Evolutionary conservation across 2,888 invertebrate genomes (phyloP).

Genomic region (Hirtodrosophila alboralis): DNA sequence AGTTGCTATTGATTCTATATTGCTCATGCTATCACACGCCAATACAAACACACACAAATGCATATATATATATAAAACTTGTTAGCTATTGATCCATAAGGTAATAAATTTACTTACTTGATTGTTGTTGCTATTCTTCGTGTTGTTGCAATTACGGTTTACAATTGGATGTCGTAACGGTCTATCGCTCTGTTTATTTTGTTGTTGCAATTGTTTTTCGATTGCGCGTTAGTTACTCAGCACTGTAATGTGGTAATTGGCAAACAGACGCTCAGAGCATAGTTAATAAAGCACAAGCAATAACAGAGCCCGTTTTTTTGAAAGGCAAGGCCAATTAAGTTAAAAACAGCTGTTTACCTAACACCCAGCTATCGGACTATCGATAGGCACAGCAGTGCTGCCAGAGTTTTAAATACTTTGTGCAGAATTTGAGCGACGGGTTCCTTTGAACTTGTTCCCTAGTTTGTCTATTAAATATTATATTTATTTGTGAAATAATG

Average conservation of each 20-base stretch:
- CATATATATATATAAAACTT: conserved; percentile 5
- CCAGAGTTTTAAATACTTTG: background rate
- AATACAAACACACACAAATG: conserved; percentile 20
- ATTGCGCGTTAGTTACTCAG: conserved; percentile 3
- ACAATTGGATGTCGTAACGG: conserved; percentile 40
- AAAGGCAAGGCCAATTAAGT: conserved; percentile 43
- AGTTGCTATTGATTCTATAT: conserved; percentile 19
- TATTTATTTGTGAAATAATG: too few relatives aligned
- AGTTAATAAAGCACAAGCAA: conserved; percentile 42
- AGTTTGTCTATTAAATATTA: too few relatives aligned
- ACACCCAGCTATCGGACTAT: conserved; percentile 3
- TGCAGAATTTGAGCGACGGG: background rate
- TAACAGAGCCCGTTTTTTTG: conserved; percentile 37
- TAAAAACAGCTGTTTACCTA: conserved; percentile 41
- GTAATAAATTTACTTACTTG: conserved; percentile 38
- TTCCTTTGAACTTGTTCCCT: too few relatives aligned
- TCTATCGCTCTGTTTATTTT: conserved; percentile 12
- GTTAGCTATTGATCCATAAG: conserved; percentile 18
- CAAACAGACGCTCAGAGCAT: conserved; percentile 42
- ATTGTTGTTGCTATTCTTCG: conserved; percentile 7
- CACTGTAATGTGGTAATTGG: conserved; percentile 41
- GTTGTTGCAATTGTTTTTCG: conserved; percentile 7
- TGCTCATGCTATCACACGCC: conserved; percentile 39
- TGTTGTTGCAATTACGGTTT: background rate
- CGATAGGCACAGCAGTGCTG: conserved; percentile 9